A percentile compares a stretch with the other conserved stretches of the same genome.
phyloP scores from a whole-genome alignment of 2,888 invertebrate species.

The Eubasilissa splendida region DNA sequence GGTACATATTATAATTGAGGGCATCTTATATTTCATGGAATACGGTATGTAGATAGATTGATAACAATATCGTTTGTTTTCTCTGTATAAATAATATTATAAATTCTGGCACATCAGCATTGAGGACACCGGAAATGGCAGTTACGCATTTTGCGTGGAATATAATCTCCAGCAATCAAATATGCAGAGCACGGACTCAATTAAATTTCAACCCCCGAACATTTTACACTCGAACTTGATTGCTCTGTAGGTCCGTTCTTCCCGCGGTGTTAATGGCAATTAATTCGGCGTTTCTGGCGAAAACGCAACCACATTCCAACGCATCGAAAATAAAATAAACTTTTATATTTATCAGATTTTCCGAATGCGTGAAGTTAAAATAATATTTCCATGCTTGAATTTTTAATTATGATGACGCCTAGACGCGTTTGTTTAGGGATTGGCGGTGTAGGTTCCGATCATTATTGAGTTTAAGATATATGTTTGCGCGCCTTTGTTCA shows the following conservation, averaged over 20 bases:
- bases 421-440: too few relatives aligned
- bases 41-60: too few relatives aligned
- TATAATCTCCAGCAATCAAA: constrained; percentile 25
- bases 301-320: neutral
- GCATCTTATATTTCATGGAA: too few relatives aligned
- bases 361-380: too few relatives aligned
- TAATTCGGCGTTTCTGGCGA: constrained; percentile 5
- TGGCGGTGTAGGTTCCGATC: too few relatives aligned
- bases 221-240: constrained; percentile 14
- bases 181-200: constrained; percentile 51
- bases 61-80: too few relatives aligned
- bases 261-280: neutral
- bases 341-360: too few relatives aligned
- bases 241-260: constrained; percentile 5
- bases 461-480: too few relatives aligned
- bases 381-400: too few relatives aligned
- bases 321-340: neutral
- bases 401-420: too few relatives aligned
- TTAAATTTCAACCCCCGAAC: constrained; percentile 43
- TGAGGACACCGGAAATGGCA: constrained; percentile 5
- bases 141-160: constrained; percentile 19
- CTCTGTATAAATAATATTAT: neutral
- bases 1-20: too few relatives aligned
- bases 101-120: constrained; percentile 19
- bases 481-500: too few relatives aligned